Percentiles rank a stretch among this genome's conserved stretches.
These are phyloP conservation scores for Oophaga sylvatica DNA, from an alignment of 2,797 vertebrate genomes.

Conservation along the genomic window DNA sequence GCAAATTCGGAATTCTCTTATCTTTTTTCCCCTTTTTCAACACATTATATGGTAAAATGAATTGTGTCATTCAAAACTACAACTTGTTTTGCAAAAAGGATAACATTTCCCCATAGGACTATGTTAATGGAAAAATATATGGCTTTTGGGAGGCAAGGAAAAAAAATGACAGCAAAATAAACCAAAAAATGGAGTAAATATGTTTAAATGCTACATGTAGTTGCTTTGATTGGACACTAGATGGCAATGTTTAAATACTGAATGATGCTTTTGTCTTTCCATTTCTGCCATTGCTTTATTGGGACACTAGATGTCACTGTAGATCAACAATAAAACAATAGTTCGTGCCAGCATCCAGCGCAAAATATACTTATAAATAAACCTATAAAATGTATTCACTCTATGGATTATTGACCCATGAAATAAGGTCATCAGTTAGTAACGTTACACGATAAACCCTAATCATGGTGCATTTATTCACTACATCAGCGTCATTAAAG, in stretches of 20 bases:
- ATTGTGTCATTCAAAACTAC: too few relatives aligned
- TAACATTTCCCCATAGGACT: too few relatives aligned
- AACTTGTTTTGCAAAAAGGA: too few relatives aligned
- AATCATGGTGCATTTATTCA: constrained; percentile 22
- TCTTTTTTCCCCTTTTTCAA: too few relatives aligned
- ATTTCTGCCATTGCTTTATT: background rate
- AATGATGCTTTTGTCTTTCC: background rate
- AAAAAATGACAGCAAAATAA: too few relatives aligned
- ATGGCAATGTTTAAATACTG: background rate
- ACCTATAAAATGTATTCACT: constrained; percentile 38
- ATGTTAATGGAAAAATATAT: too few relatives aligned
- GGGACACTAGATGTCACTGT: constrained; percentile 50
- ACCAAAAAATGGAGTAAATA: too few relatives aligned
- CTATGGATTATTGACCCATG: constrained; percentile 23
- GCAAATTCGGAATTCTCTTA: too few relatives aligned
- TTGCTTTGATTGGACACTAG: background rate
- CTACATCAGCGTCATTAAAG: constrained; percentile 23
- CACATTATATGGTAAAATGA: too few relatives aligned
- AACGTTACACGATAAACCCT: background rate
- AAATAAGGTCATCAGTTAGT: constrained; percentile 38
- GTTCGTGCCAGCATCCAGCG: background rate
- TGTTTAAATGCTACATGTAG: background rate
- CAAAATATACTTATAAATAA: constrained; percentile 47
- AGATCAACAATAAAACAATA: constrained; percentile 19
- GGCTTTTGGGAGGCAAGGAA: too few relatives aligned